Evolutionary conservation across 2,888 invertebrate species (phyloP).

Genomic region (Plusia festucae): DNA sequence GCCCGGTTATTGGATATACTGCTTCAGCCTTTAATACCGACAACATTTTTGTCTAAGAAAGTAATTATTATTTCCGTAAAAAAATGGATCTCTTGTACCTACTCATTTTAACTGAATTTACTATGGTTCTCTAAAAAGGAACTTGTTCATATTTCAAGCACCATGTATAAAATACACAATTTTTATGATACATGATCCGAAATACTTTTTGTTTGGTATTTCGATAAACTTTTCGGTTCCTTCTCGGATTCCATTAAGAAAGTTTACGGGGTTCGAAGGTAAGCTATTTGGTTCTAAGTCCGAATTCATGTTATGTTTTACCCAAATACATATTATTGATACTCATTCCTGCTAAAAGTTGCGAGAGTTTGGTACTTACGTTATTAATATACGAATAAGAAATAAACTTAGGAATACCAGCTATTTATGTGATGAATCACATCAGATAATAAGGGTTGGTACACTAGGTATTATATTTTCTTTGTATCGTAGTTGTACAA

Average conservation of each 20-base stretch:
- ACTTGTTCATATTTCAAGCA: too few species aligned
- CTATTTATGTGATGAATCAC: neutral
- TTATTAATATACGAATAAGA: neutral
- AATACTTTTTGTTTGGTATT: constrained; percentile 50
- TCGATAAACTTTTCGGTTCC: constrained; percentile 55
- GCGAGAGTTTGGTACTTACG: neutral
- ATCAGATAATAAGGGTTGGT: neutral
- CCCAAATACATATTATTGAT: constrained; percentile 22
- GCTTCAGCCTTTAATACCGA: too few species aligned
- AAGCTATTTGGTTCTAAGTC: constrained; percentile 38
- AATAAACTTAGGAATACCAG: neutral
- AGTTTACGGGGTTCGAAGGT: constrained; percentile 41
- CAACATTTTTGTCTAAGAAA: too few species aligned
- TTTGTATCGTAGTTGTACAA: too few species aligned
- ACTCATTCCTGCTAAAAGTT: neutral
- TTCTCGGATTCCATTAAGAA: constrained; percentile 60
- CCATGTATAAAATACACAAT: constrained; percentile 31
- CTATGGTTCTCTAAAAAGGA: too few species aligned
- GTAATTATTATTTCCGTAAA: too few species aligned
- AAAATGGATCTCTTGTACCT: too few species aligned
- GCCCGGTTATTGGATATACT: too few species aligned
- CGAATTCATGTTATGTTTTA: constrained; percentile 53
- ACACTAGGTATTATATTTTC: too few species aligned
- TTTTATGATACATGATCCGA: constrained; percentile 45
- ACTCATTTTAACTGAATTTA: too few species aligned